Conservation (phyloP, 2,888 invertebrate genomes). For the Drosophila histrio region DNA sequence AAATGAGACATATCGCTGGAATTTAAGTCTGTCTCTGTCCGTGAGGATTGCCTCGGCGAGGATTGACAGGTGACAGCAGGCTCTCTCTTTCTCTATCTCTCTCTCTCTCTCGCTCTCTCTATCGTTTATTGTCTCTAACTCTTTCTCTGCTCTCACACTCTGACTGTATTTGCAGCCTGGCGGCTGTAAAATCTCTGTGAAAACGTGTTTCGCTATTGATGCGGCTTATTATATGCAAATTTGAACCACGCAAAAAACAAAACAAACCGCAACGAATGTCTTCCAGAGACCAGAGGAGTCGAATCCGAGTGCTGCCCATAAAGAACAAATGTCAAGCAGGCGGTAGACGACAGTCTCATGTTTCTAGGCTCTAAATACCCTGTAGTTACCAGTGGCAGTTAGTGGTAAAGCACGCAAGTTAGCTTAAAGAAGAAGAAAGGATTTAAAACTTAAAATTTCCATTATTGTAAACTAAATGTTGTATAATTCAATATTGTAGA, state of each 20-base stretch:
- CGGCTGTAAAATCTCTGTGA: constrained; percentile 59
- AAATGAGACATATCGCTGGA: constrained; percentile 81
- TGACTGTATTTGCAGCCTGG: constrained; percentile 37
- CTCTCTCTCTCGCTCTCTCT: constrained; percentile 8
- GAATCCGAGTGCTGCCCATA: constrained; percentile 74
- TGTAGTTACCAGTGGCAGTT: neutral
- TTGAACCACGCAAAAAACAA: constrained; percentile 67
- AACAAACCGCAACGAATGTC: constrained; percentile 47
- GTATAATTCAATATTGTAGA: too few relatives aligned
- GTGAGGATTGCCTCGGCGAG: constrained; percentile 1
- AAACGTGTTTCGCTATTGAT: constrained; percentile 83
- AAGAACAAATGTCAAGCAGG: constrained; percentile 77
- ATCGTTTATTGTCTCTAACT: neutral
- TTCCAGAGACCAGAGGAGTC: constrained; percentile 28
- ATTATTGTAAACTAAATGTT: too few relatives aligned
- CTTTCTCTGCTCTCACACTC: constrained; percentile 20
- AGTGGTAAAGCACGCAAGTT: neutral
- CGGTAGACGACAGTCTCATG: constrained; percentile 46
- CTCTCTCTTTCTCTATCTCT: constrained; percentile 4
- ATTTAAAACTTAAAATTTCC: too few relatives aligned
- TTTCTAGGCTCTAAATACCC: constrained; percentile 30
- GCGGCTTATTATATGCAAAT: constrained; percentile 84
- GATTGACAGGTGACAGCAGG: constrained; percentile 78
- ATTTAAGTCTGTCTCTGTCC: constrained; percentile 59
- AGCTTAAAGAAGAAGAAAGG: neutral